Conservation (phyloP, 2,888 invertebrate genomes). For the Rotaria socialis region DNA sequence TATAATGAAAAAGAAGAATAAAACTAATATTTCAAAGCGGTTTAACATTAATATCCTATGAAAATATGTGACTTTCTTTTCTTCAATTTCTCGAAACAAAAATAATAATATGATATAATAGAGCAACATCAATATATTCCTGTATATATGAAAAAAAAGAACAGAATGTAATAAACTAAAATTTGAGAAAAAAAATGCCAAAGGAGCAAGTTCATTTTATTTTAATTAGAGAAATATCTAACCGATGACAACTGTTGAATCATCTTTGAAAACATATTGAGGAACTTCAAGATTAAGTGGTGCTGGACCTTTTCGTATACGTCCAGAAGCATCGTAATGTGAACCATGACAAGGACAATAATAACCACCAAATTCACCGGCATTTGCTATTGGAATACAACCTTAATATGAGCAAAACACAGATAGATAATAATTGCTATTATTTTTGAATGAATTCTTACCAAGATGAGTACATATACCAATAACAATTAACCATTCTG, state of each 20-base stretch:
- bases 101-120: neutral
- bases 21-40: neutral
- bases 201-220: neutral
- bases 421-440: neutral
- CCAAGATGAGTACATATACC: conserved; percentile 69
- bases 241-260: conserved; percentile 72
- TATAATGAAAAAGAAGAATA: neutral
- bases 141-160: neutral
- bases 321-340: conserved; percentile 95
- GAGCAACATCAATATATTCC: neutral
- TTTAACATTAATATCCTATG: too few relatives aligned
- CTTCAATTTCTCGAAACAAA: neutral
- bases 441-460: conserved; percentile 48
- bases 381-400: conserved; percentile 83
- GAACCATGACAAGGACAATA: conserved; percentile 99
- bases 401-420: conserved; percentile 58
- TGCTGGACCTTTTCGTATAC: conserved; percentile 97
- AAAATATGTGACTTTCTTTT: neutral
- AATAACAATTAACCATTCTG: conserved; percentile 86
- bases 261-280: conserved; percentile 70
- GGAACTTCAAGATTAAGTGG: conserved; percentile 92
- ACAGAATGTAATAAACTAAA: neutral
- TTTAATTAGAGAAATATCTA: conserved; percentile 53
- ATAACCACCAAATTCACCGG: conserved; percentile 84
- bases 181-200: neutral